These are phyloP conservation scores for Eueides isabella DNA, from an alignment of 1,140 invertebrate genomes.

Conservation along the genomic window DNA sequence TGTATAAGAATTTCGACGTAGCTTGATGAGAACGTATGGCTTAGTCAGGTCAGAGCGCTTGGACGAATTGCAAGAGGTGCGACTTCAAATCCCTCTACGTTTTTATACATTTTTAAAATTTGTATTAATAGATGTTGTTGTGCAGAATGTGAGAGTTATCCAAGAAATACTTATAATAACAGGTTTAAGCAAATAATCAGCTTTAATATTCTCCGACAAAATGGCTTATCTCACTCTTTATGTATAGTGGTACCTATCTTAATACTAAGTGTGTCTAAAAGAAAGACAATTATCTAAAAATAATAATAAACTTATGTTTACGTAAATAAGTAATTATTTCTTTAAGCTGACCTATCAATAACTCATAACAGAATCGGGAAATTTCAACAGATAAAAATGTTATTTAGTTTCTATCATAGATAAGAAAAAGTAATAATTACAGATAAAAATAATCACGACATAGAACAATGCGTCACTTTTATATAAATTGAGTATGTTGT, in stretches of 20 bases:
- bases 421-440: constrained; percentile 16
- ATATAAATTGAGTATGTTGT: neutral
- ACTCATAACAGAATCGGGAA: constrained; percentile 11
- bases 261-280: neutral
- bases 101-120: too few relatives aligned
- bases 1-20: too few relatives aligned
- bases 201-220: neutral
- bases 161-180: too few relatives aligned
- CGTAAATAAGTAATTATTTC: constrained; percentile 17
- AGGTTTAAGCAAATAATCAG: neutral
- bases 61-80: too few relatives aligned
- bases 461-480: neutral
- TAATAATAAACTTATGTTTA: neutral
- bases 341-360: constrained; percentile 27
- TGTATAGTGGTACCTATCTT: neutral
- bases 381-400: constrained; percentile 23
- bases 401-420: constrained; percentile 26
- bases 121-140: too few relatives aligned
- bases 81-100: too few relatives aligned
- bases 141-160: too few relatives aligned
- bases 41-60: too few relatives aligned
- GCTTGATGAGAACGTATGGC: too few relatives aligned
- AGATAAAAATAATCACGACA: constrained; percentile 1
- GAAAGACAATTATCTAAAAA: neutral
- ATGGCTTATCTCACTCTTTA: neutral